Evolutionary conservation across 2,113 vertebrate genomes (phyloP).

Genomic region (Sinocyclocheilus anshuiensis): DNA sequence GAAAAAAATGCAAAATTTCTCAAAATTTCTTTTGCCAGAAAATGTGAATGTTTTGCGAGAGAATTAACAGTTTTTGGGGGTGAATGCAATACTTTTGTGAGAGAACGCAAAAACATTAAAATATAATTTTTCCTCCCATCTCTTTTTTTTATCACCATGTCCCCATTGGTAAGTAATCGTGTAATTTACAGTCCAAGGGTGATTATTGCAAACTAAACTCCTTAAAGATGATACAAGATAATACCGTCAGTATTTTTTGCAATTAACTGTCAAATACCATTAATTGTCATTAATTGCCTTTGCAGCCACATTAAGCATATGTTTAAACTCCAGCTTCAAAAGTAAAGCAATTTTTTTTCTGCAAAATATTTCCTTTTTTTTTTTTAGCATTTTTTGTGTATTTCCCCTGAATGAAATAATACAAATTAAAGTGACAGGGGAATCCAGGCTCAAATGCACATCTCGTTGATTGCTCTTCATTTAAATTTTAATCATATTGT

Average conservation of each 20-base stretch:
- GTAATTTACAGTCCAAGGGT: neutral
- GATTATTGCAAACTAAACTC: neutral
- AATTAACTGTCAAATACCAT: neutral
- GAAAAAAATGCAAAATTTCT: too few relatives aligned
- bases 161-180: neutral
- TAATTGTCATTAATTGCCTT: neutral
- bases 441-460: slow-evolving; percentile 20
- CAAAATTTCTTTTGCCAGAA: too few relatives aligned
- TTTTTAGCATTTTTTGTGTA: neutral
- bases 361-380: neutral
- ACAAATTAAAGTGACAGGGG: slow-evolving; percentile 11
- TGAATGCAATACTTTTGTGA: too few relatives aligned
- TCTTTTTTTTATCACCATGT: neutral
- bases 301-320: neutral
- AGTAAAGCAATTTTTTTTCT: neutral
- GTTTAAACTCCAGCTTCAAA: neutral
- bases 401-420: neutral
- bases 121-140: neutral
- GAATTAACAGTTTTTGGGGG: too few relatives aligned
- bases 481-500: slow-evolving; percentile 46
- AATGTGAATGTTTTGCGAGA: too few relatives aligned
- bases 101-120: too few relatives aligned
- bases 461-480: slow-evolving; percentile 43
- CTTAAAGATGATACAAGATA: neutral
- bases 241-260: neutral